Evolutionary conservation across 2,113 vertebrate genomes (phyloP), one percentile per base, ranked within the genome.

Genomic region (Oryzias curvinotus): DNA sequence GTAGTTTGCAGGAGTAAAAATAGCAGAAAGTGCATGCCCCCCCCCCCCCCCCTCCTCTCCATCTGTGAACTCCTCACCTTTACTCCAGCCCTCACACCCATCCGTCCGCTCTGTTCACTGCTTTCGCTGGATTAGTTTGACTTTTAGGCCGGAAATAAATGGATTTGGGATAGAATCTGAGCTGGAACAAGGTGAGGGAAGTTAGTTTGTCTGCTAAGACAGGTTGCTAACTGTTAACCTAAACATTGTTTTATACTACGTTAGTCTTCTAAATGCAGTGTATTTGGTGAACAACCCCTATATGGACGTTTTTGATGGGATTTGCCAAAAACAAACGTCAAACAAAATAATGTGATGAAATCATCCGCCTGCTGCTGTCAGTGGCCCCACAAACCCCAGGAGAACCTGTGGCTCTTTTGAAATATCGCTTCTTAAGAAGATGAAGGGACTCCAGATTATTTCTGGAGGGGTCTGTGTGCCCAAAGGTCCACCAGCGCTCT

Each of bases 1-100:
- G 95, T 97, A 97, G 95, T 95, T 94, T 96, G 94, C 93, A 96
- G 92, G 92, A 94, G 92, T 96, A 93, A 96, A 84, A 91, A 91
- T 95, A 96, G 93, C 93, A 91, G 89, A 95, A 92, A 93, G 91
- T 97, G 97, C 96, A 98, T 98, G 97, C 59, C 85, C 88, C 90
- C 58, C 88, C 64, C 91, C 88, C 15, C 59, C 85, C 88, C 90
- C 58, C 88, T 62, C 91, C 88, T 19, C 15, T 47, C 78, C 81
- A 80, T 82, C 50, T 77, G 69, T 80, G 79, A 72, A 83, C 68
- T 79, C 68, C 77, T 83, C 78, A 93, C 90, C 87, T 92, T 88
- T 93, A 95, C 93, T 94, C 92, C 93, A 95, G 84, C 92, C 76
- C 72, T 77, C 71, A 57, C 28, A 28, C 19, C 25, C 46, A 5